Conservation (phyloP, 53 echinoderm and acorn worm species). For the Arbacia lixula region DNA sequence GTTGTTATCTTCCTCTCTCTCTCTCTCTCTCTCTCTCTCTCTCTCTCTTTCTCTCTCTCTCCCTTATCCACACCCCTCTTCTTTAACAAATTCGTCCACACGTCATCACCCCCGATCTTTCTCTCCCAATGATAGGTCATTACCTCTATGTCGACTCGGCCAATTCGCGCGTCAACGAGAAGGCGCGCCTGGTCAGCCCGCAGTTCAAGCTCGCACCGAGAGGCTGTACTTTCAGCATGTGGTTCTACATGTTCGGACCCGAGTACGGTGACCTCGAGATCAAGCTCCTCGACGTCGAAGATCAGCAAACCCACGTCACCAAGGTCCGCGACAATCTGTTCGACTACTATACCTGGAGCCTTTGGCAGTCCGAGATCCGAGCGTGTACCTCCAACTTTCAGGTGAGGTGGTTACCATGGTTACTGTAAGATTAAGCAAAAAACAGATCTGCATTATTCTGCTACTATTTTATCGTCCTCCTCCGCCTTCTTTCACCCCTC, state of each 20-base stretch:
- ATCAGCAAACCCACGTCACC: background rate
- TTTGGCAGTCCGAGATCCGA: constrained; percentile 60
- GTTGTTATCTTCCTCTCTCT: too few relatives aligned
- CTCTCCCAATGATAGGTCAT: constrained; percentile 41
- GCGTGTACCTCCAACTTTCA: constrained; percentile 78
- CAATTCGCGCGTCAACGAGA: constrained; percentile 54
- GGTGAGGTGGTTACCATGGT: too few relatives aligned
- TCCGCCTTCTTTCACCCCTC: too few relatives aligned
- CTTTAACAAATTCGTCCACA: too few relatives aligned
- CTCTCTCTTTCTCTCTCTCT: too few relatives aligned
- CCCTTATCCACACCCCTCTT: too few relatives aligned
- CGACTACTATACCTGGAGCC: constrained; percentile 69
- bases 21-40: too few relatives aligned
- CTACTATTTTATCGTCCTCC: too few relatives aligned
- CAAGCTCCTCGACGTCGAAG: constrained; percentile 4
- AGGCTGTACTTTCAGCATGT: constrained; percentile 75
- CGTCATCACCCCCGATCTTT: too few relatives aligned
- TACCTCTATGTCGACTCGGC: constrained; percentile 85
- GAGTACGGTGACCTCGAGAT: constrained; percentile 82
- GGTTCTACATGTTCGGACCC: constrained; percentile 85
- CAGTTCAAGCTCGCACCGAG: constrained; percentile 62
- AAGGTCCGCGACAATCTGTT: background rate
- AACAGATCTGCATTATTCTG: too few relatives aligned
- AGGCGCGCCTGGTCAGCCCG: constrained; percentile 63
- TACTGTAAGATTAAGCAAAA: too few relatives aligned